These are phyloP conservation scores for Peromyscus eremicus DNA, from an alignment of 2,797 vertebrate genomes.

Conservation along the genomic window DNA sequence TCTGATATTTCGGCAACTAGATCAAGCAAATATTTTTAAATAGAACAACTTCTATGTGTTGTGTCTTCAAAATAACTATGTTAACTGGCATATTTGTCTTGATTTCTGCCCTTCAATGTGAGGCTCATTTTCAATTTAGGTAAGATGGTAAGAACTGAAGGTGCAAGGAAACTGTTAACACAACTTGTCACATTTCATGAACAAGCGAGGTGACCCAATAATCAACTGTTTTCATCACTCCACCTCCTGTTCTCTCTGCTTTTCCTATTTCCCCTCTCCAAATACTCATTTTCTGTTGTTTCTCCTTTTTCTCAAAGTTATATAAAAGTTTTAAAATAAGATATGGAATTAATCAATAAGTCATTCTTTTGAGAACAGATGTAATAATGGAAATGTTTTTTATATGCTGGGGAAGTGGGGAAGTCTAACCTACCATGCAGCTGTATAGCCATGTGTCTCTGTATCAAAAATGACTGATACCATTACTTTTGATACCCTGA, in stretches of 20 bases:
- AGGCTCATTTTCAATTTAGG: neutral
- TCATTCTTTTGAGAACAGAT: neutral
- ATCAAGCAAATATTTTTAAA: conserved; percentile 43
- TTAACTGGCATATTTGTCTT: neutral
- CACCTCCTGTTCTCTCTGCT: fast-evolving
- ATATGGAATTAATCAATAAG: neutral
- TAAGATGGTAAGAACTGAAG: neutral
- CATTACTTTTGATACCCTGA: neutral
- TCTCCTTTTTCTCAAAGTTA: neutral
- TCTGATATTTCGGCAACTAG: neutral
- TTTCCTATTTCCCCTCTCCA: neutral
- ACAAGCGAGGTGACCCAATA: neutral
- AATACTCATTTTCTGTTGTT: neutral
- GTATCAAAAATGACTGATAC: neutral
- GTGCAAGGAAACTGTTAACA: neutral
- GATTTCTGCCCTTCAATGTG: neutral
- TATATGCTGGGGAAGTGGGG: neutral
- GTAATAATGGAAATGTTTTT: neutral
- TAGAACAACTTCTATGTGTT: neutral
- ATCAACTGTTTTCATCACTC: neutral
- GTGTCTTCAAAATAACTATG: neutral
- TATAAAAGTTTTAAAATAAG: neutral
- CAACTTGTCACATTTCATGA: neutral
- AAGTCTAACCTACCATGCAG: neutral
- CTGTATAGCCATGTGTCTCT: neutral